phyloP scores from a whole-genome alignment of 37 sponge, comb jelly and placozoan genomes.

The Oscarella lobularis region DNA sequence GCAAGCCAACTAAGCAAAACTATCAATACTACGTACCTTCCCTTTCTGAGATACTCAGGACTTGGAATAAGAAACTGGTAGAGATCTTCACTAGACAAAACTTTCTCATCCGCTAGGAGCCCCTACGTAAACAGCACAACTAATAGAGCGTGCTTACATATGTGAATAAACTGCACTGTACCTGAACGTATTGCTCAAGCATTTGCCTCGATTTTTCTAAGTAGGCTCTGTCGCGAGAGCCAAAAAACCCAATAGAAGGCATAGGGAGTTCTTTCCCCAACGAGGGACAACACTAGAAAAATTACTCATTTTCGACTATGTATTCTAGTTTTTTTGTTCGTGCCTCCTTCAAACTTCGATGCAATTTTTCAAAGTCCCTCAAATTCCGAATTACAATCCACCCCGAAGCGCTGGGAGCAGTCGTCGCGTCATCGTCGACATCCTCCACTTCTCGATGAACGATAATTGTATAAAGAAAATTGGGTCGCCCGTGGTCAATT shows the following conservation, averaged over 20 bases:
- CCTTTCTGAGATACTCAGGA: not conserved
- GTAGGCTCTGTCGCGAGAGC: not conserved
- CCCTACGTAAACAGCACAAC: not conserved
- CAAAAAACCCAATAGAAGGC: not conserved
- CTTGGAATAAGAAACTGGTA: slow-evolving; percentile 6
- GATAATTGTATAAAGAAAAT: not conserved
- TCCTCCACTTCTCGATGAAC: not conserved
- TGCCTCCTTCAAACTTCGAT: slow-evolving; percentile 26
- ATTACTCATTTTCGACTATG: not conserved
- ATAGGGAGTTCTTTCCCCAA: not conserved
- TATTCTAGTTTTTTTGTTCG: not conserved
- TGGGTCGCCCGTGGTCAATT: not conserved
- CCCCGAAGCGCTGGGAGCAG: slow-evolving; percentile 14
- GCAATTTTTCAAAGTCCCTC: slow-evolving; percentile 63
- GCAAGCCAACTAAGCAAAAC: no score
- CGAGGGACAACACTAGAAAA: not conserved
- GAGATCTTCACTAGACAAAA: slow-evolving; percentile 2
- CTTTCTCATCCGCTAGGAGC: not conserved
- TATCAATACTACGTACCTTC: not conserved
- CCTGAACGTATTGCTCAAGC: not conserved
- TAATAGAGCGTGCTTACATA: not conserved
- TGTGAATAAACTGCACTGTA: no score
- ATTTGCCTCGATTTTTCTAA: not conserved
- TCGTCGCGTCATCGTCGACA: not conserved
- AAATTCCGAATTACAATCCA: slow-evolving; percentile 63